These are phyloP conservation scores for Metallyticus violacea DNA, from an alignment of 2,888 invertebrate genomes.

Conservation along the genomic window DNA sequence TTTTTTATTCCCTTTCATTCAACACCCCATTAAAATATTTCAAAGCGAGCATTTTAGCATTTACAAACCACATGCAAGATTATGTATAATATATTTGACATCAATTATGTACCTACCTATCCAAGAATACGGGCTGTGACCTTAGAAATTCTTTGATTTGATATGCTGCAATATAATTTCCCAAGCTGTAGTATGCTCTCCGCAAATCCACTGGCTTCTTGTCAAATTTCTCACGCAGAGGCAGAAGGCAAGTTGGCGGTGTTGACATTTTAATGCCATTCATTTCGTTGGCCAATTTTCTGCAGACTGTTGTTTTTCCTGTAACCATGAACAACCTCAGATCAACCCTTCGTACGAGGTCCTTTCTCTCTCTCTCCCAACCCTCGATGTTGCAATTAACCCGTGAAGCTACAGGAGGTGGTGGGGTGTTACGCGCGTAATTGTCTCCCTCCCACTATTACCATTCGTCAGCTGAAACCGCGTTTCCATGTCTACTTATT, in stretches of 20 bases:
- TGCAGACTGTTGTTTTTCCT: conserved; percentile 49
- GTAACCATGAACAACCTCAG: no score
- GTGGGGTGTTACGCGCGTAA: no score
- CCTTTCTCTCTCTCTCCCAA: no score
- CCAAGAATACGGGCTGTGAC: conserved; percentile 47
- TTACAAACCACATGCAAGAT: no score
- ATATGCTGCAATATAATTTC: conserved; percentile 50
- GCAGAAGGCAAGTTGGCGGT: conserved; percentile 45
- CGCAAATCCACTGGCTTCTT: conserved; percentile 41
- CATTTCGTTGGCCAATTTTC: conserved; percentile 42
- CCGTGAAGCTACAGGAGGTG: no score
- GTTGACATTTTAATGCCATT: conserved; percentile 43
- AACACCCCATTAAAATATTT: conserved; percentile 6
- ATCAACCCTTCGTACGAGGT: no score
- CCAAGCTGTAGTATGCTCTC: conserved; percentile 48
- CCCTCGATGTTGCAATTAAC: no score
- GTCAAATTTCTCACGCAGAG: conserved; percentile 44
- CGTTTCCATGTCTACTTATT: no score
- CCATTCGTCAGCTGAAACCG: no score
- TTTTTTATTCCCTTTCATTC: not conserved
- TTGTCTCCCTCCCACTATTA: no score
- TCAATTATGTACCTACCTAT: conserved; percentile 45
- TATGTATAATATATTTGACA: no score
- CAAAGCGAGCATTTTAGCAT: no score
- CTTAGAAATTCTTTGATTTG: conserved; percentile 42